A percentile compares a stretch with the other conserved stretches of the same genome.
phyloP scores from a whole-genome alignment of 2,888 invertebrate genomes.

The Microctonus aethiopoides region DNA sequence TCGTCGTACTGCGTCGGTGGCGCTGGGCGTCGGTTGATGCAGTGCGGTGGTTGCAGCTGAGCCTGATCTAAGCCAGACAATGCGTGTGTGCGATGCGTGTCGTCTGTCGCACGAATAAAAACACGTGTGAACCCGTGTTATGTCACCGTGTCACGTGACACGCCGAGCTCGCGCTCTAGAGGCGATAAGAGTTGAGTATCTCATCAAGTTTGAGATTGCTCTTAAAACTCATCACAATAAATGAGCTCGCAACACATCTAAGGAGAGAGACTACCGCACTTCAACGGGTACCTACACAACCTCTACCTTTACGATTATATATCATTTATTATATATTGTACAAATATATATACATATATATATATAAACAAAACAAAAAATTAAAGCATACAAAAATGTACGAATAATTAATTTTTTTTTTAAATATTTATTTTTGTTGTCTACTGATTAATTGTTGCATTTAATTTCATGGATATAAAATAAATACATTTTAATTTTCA shows the following conservation, averaged over 20 bases:
- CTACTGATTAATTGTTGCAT: neutral
- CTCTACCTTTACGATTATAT: slow-evolving; percentile 59
- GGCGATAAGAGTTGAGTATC: slow-evolving; percentile 33
- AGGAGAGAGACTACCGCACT: slow-evolving; percentile 65
- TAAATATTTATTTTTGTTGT: neutral
- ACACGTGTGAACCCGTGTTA: slow-evolving; percentile 50
- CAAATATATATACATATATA: neutral
- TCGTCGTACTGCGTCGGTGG: slow-evolving; percentile 66
- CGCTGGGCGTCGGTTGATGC: slow-evolving; percentile 66
- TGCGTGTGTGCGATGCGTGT: slow-evolving; percentile 52
- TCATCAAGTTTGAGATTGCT: slow-evolving; percentile 61
- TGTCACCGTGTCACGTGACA: slow-evolving; percentile 47
- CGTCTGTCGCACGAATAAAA: slow-evolving; percentile 35
- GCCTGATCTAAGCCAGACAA: slow-evolving; percentile 42
- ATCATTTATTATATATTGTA: slow-evolving; percentile 21
- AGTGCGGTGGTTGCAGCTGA: slow-evolving; percentile 65
- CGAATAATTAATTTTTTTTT: neutral
- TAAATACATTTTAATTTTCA: neutral
- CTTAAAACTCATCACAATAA: slow-evolving; percentile 56
- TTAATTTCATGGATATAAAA: neutral
- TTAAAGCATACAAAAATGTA: neutral
- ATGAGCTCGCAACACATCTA: slow-evolving; percentile 60
- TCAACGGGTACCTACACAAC: slow-evolving; percentile 64
- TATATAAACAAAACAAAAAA: neutral
- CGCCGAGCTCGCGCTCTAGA: slow-evolving; percentile 29